A percentile compares a stretch with the other conserved stretches of the same genome.
phyloP scores from a whole-genome alignment of 1,140 invertebrate genomes.

The Micrasema minimum region DNA sequence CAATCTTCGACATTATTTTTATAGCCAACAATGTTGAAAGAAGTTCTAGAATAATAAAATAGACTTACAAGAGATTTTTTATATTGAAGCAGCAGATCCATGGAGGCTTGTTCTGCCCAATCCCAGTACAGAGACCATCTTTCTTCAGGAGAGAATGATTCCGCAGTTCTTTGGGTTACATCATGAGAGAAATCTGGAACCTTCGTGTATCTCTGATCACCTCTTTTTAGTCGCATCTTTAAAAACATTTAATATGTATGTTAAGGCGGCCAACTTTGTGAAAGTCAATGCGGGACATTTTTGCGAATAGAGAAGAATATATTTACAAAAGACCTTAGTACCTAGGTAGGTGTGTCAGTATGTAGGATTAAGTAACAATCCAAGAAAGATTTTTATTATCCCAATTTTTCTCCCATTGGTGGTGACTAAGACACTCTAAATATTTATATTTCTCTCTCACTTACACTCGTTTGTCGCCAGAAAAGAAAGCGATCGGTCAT shows the following conservation, averaged over 20 bases:
- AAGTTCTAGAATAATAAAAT: no score
- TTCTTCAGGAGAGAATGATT: conserved; percentile 54
- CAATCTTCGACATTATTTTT: no score
- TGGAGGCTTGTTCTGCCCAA: conserved; percentile 54
- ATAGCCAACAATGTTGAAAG: no score
- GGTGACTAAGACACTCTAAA: neutral
- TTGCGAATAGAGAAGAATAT: no score
- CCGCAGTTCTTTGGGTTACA: conserved; percentile 23
- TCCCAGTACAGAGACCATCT: conserved; percentile 60
- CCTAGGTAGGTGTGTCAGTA: neutral
- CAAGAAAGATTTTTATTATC: neutral
- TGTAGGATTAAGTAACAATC: neutral
- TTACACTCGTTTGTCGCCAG: no score
- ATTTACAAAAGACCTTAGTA: neutral
- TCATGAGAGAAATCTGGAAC: neutral
- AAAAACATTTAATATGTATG: neutral
- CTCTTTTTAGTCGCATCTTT: neutral
- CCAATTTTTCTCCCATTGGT: neutral
- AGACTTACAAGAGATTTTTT: conserved; percentile 1
- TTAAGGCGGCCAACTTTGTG: neutral
- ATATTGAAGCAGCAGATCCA: neutral
- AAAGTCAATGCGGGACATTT: no score
- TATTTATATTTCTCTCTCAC: neutral
- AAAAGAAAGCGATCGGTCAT: no score
- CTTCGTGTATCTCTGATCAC: neutral